Base-by-base conservation (phyloP, 2,888 invertebrate species). In the Anaspis maculata region DNA sequence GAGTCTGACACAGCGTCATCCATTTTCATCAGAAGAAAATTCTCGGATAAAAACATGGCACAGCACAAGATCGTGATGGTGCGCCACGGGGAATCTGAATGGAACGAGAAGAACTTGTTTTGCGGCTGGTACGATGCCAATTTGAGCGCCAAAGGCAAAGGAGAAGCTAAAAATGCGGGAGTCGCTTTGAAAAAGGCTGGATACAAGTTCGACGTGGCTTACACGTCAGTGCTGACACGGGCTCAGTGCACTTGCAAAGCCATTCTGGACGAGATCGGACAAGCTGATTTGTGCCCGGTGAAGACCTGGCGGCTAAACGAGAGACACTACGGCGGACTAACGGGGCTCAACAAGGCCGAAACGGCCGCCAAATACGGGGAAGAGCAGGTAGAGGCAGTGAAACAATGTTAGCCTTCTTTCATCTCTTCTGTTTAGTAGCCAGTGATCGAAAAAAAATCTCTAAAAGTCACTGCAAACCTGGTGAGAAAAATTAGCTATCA, bases 351-450 rank as follows among this genome's bases (percentile, higher is more conserved):
- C 48, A 78, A 79, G 54, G 73, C 77, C 1, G 77, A 78, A 61
- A 78, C 78, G 6, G 77, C 77, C 14, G 72, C 71, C 3, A 78
- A 77, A 46, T 78, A 77, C 51, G 79, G 79, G 3, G 77, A 78
- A 49, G 73, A 70, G 23, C 77, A 79, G 62, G 76, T 74, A 39
- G 15, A 32, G 16, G n/a, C n/a, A n/a, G n/a, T n/a, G n/a, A n/a
- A n/a, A n/a, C n/a, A n/a, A n/a, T n/a, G n/a, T n/a, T n/a, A n/a
- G n/a, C n/a, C n/a, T n/a, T n/a, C n/a, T n/a, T n/a, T n/a, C n/a
- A n/a, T n/a, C n/a, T n/a, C n/a, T n/a, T n/a, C n/a, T n/a, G n/a
- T n/a, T n/a, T n/a, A n/a, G n/a, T n/a, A n/a, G n/a, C n/a, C n/a
- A n/a, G n/a, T n/a, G n/a, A n/a, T n/a, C n/a, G n/a, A n/a, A n/a